These are phyloP conservation scores for Bombyx mori DNA, from an alignment of 1,140 invertebrate species.

Conservation along the genomic window DNA sequence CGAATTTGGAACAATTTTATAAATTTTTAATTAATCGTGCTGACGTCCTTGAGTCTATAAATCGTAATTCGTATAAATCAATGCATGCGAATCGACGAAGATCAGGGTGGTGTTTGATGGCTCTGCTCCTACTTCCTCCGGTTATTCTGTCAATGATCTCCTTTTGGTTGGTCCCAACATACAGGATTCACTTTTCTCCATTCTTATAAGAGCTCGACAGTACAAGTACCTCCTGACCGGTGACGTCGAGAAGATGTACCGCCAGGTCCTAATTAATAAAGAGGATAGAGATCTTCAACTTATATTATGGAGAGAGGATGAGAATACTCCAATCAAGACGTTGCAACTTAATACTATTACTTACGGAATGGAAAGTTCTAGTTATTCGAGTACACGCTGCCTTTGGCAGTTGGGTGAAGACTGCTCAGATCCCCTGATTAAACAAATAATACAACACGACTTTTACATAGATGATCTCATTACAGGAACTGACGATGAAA, in stretches of 20 bases:
- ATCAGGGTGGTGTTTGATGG: conserved; percentile 42
- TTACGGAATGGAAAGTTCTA: background rate
- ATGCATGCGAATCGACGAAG: conserved; percentile 21
- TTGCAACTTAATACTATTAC: conserved; percentile 8
- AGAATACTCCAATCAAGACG: background rate
- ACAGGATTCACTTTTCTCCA: conserved; percentile 39
- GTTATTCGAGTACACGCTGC: conserved; percentile 4
- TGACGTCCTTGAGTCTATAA: too few species aligned
- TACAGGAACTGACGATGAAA: conserved; percentile 5
- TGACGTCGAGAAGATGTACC: conserved; percentile 14
- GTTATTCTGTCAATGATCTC: conserved; percentile 28
- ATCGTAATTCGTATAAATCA: too few species aligned
- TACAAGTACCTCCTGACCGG: conserved; percentile 8
- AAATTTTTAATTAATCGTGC: too few species aligned
- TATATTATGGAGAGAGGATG: conserved; percentile 8
- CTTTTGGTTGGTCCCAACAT: conserved; percentile 41
- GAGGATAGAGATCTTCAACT: conserved; percentile 8
- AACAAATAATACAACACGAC: conserved; percentile 5
- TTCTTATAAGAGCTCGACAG: conserved; percentile 23
- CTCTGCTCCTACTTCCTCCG: conserved; percentile 22
- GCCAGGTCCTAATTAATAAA: conserved; percentile 6
- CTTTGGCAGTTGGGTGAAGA: conserved; percentile 5
- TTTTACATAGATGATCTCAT: conserved; percentile 14
- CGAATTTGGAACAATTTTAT: too few species aligned
- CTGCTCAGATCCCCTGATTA: conserved; percentile 3